Percentiles rank a stretch among this genome's conserved stretches.
Evolutionary conservation across 53 echinoderm and acorn worm genomes (phyloP).

Genomic region (Henricia sp.): DNA sequence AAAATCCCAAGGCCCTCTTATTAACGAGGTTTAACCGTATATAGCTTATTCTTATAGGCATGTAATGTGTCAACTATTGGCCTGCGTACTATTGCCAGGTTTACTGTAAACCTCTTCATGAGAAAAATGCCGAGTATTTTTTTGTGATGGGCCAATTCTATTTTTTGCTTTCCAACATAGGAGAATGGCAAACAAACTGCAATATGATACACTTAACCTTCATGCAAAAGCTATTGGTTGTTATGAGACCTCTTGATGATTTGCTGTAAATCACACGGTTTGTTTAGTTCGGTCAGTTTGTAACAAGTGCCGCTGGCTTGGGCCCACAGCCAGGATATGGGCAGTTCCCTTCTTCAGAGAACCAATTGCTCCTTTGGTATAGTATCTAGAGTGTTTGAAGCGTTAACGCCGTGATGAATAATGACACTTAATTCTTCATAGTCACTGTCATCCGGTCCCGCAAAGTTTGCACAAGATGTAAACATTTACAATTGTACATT

Average conservation of each 20-base stretch:
- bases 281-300: constrained; percentile 63
- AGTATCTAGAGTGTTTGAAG: constrained; percentile 11
- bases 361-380: constrained; percentile 1
- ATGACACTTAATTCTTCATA: constrained; percentile 65
- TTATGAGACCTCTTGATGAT: constrained; percentile 45
- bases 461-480: constrained; percentile 65
- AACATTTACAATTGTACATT: constrained; percentile 61
- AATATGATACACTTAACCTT: constrained; percentile 25
- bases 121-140: background rate
- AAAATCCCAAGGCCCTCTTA: too few relatives aligned
- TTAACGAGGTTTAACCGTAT: too few relatives aligned
- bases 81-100: too few relatives aligned
- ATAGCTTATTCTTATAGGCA: too few relatives aligned
- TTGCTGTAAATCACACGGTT: constrained; percentile 48
- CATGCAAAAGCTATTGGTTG: constrained; percentile 26
- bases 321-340: background rate
- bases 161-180: background rate
- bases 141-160: background rate
- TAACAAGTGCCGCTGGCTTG: constrained; percentile 34
- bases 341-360: background rate
- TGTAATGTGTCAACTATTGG: too few relatives aligned
- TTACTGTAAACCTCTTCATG: too few relatives aligned
- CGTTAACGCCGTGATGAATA: constrained; percentile 46
- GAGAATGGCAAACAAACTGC: constrained; percentile 2
- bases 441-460: constrained; percentile 60